These are phyloP conservation scores for Microdon myrmicae DNA, from an alignment of 2,888 invertebrate species.

Conservation along the genomic window DNA sequence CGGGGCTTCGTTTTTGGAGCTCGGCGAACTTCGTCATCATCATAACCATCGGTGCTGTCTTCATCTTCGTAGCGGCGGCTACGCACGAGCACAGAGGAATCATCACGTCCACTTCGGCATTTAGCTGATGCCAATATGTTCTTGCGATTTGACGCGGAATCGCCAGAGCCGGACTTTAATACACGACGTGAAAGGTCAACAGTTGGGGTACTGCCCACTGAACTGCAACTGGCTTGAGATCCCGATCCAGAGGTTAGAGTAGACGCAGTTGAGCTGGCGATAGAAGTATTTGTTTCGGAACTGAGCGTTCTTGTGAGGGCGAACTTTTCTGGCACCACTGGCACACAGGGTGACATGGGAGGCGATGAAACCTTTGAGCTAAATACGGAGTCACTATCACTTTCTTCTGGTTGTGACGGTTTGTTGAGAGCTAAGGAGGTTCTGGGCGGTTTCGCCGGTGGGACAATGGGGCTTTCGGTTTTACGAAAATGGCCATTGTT, in stretches of 20 bases:
- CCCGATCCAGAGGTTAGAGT: constrained; percentile 80
- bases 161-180: constrained; percentile 81
- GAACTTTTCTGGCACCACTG: constrained; percentile 70
- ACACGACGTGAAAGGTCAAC: constrained; percentile 75
- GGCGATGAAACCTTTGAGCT: constrained; percentile 86
- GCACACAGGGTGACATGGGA: constrained; percentile 72
- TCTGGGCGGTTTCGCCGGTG: constrained; percentile 64
- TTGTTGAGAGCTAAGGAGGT: constrained; percentile 61
- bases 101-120: constrained; percentile 83
- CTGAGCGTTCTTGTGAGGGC: constrained; percentile 75
- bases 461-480: constrained; percentile 50
- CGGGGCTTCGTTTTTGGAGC: constrained; percentile 67
- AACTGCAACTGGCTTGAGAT: constrained; percentile 77
- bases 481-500: constrained; percentile 52
- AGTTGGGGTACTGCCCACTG: constrained; percentile 73
- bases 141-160: constrained; percentile 78
- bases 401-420: constrained; percentile 58
- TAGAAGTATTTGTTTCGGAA: constrained; percentile 78
- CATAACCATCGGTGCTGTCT: constrained; percentile 67
- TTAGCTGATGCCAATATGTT: constrained; percentile 88
- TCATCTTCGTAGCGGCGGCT: constrained; percentile 72
- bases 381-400: constrained; percentile 87
- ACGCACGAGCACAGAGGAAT: constrained; percentile 77
- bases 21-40: constrained; percentile 64
- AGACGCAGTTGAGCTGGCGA: constrained; percentile 76